Percentiles rank a stretch among this genome's conserved stretches.
Conservation (phyloP, 2,888 invertebrate species). For the Carpatolechia fugitivella region DNA sequence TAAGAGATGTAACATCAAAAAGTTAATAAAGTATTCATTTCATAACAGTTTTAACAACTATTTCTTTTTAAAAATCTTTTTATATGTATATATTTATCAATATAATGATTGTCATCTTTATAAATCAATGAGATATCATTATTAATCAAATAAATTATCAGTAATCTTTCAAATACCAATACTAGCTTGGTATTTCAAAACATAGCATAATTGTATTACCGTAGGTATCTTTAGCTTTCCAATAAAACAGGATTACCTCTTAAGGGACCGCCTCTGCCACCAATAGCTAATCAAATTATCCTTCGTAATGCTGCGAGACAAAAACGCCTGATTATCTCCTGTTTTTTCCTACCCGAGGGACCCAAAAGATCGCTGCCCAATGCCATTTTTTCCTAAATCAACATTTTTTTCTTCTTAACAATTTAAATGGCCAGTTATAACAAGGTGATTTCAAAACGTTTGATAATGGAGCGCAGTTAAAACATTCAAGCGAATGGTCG, state of each 20-base stretch:
- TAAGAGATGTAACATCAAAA: too few relatives aligned
- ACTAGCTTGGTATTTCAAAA: too few relatives aligned
- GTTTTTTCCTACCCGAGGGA: conserved; percentile 51
- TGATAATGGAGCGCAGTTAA: not conserved
- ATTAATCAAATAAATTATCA: too few relatives aligned
- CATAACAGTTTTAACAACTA: too few relatives aligned
- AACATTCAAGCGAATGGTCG: not conserved
- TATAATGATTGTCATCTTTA: too few relatives aligned
- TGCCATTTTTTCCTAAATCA: conserved; percentile 35
- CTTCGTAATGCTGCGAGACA: conserved; percentile 65
- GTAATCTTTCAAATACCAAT: too few relatives aligned
- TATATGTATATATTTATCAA: too few relatives aligned
- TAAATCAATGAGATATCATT: too few relatives aligned
- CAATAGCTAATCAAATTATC: conserved; percentile 74
- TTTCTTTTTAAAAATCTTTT: too few relatives aligned
- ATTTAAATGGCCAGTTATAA: conserved; percentile 6
- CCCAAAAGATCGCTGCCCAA: conserved; percentile 54
- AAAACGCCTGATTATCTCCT: conserved; percentile 71
- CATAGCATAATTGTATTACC: too few relatives aligned
- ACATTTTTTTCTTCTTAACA: conserved; percentile 8
- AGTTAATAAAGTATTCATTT: too few relatives aligned
- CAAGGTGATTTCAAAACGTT: not conserved
- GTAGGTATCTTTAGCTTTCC: not conserved
- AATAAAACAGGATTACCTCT: conserved; percentile 66
- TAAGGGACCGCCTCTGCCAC: conserved; percentile 62